phyloP scores from a whole-genome alignment of 1,140 invertebrate species.

The Spodoptera frugiperda region DNA sequence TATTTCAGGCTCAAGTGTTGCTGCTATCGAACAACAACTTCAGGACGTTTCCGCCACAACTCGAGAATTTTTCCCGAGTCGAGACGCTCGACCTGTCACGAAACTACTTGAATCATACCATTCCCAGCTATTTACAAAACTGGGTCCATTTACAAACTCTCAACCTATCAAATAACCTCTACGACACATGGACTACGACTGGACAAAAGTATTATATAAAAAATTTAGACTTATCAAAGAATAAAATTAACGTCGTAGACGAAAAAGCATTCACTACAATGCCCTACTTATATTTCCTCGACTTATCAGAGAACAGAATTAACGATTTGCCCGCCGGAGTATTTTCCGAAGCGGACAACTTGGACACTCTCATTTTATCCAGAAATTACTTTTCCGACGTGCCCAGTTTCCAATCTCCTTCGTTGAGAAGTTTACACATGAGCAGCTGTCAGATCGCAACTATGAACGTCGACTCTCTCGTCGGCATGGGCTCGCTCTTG shows the following conservation, averaged over 20 bases:
- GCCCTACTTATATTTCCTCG: slow-evolving; percentile 65
- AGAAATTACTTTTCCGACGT: slow-evolving; percentile 88
- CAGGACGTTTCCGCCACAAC: slow-evolving; percentile 80
- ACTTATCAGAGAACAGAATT: slow-evolving; percentile 90
- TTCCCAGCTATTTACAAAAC: slow-evolving; percentile 73
- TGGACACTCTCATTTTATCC: slow-evolving; percentile 87
- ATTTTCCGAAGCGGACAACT: slow-evolving; percentile 83
- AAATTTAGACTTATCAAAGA: slow-evolving; percentile 84
- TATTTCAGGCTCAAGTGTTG: slow-evolving; percentile 83
- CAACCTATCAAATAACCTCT: slow-evolving; percentile 86
- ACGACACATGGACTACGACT: slow-evolving; percentile 84
- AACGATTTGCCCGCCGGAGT: slow-evolving; percentile 82
- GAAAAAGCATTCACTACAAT: slow-evolving; percentile 68
- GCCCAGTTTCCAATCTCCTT: slow-evolving; percentile 85
- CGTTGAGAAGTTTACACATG: slow-evolving; percentile 85
- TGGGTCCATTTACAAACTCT: slow-evolving; percentile 81
- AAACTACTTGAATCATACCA: slow-evolving; percentile 83
- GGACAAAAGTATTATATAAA: slow-evolving; percentile 72
- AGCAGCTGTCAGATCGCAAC: slow-evolving; percentile 87
- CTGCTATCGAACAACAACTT: slow-evolving; percentile 86
- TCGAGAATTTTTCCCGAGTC: slow-evolving; percentile 82
- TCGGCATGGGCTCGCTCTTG: slow-evolving; percentile 83
- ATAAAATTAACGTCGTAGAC: slow-evolving; percentile 79
- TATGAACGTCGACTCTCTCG: slow-evolving; percentile 82
- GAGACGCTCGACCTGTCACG: slow-evolving; percentile 86